Percentiles rank a stretch among this genome's conserved stretches.
phyloP scores from a whole-genome alignment of 1,140 invertebrate species.

The Cydia splendana region DNA sequence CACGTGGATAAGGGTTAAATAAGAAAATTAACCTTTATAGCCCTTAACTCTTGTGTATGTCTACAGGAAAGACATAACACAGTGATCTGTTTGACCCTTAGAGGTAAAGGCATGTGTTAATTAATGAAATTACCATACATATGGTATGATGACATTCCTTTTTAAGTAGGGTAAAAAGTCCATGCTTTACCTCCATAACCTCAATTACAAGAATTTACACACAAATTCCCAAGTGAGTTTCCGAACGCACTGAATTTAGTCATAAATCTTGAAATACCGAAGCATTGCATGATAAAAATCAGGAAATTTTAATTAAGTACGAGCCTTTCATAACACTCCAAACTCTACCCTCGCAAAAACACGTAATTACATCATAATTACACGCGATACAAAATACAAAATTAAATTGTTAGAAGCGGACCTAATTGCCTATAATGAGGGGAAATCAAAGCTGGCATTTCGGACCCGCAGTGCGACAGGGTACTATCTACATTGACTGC shows the following conservation, averaged over 20 bases:
- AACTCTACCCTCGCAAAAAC: slow-evolving; percentile 21
- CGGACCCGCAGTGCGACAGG: not conserved
- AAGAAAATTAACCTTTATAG: no score
- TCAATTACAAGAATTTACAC: not conserved
- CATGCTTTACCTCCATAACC: not conserved
- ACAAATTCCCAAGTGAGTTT: not conserved
- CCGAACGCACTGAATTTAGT: not conserved
- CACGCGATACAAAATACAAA: slow-evolving; percentile 20
- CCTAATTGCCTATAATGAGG: slow-evolving; percentile 30
- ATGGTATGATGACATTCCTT: slow-evolving; percentile 9
- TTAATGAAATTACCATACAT: slow-evolving; percentile 16
- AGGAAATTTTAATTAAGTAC: not conserved
- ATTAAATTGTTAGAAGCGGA: slow-evolving; percentile 24
- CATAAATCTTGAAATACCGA: not conserved
- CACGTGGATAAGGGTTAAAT: no score
- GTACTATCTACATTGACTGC: not conserved
- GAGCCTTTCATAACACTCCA: not conserved
- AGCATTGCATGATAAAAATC: not conserved
- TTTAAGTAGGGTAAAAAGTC: not conserved
- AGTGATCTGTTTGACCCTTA: no score
- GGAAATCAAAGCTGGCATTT: slow-evolving; percentile 31
- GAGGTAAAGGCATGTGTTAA: slow-evolving; percentile 9
- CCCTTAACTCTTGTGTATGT: no score
- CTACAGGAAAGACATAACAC: no score
- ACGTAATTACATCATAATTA: slow-evolving; percentile 21